A percentile compares a stretch with the other conserved stretches of the same genome.
phyloP scores from a whole-genome alignment of 92 coral and sea anemone genomes.

The Zoanthus sociatus region DNA sequence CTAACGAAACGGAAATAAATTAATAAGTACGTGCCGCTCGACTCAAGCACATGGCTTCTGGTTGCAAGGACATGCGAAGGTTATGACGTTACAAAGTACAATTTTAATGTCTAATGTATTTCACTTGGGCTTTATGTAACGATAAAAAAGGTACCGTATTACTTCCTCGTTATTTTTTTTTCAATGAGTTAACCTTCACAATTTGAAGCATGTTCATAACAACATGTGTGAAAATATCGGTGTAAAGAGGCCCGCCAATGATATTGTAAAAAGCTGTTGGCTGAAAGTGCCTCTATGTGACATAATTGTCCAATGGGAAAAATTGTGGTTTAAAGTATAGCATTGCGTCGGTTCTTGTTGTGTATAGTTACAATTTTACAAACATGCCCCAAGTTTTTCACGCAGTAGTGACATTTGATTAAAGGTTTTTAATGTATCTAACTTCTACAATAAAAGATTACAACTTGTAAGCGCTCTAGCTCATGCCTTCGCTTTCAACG shows the following conservation, averaged over 20 bases:
- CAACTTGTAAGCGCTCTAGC: background rate
- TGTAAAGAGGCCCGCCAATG: background rate
- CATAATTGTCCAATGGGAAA: background rate
- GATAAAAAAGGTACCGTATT: conserved; percentile 2
- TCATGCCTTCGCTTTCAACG: background rate
- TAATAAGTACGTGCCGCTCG: background rate
- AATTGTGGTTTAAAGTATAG: background rate
- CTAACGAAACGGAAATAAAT: conserved; percentile 42
- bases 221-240: background rate
- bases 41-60: conserved; percentile 33
- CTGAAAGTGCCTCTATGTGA: background rate
- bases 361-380: too few species aligned
- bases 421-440: background rate
- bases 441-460: background rate
- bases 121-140: background rate
- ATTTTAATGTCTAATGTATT: too few species aligned
- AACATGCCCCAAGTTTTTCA: background rate
- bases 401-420: background rate
- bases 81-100: background rate
- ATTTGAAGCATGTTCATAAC: background rate
- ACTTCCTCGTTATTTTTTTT: background rate
- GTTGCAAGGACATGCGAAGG: background rate
- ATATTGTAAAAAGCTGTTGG: background rate
- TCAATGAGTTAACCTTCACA: background rate
- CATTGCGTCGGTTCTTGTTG: background rate